Conservation (phyloP, 2,797 vertebrate species). For the Pangasius sanitwongsei region DNA sequence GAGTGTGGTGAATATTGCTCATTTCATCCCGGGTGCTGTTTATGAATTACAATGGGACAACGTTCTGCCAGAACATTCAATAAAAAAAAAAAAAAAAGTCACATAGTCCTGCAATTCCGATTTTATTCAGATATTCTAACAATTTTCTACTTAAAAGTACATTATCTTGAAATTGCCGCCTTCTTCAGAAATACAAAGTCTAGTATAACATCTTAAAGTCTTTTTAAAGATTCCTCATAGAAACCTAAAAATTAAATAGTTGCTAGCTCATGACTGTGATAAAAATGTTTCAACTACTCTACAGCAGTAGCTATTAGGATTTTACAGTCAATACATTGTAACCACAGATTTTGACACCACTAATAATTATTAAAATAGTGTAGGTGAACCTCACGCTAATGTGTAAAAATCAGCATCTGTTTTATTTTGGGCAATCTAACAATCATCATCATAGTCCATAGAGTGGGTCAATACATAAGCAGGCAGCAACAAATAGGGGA, state of each 20-base stretch:
- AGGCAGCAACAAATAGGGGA: not conserved
- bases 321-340: not conserved
- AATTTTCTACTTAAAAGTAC: not conserved
- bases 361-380: not conserved
- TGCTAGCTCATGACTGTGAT: not conserved
- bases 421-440: not conserved
- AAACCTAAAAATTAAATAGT: not conserved
- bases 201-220: not conserved
- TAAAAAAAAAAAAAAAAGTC: not conserved
- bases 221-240: not conserved
- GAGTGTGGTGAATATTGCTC: not conserved
- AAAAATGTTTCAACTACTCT: not conserved
- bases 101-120: not conserved
- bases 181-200: not conserved
- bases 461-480: not conserved
- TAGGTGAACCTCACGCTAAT: too few species aligned
- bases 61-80: not conserved
- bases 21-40: not conserved
- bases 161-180: not conserved
- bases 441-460: not conserved
- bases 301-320: not conserved
- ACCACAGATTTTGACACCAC: not conserved
- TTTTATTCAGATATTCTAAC: not conserved
- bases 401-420: not conserved
- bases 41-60: not conserved